Base-by-base conservation (phyloP, 1,140 invertebrate genomes). In the Ceratoteleas bidentatus region DNA sequence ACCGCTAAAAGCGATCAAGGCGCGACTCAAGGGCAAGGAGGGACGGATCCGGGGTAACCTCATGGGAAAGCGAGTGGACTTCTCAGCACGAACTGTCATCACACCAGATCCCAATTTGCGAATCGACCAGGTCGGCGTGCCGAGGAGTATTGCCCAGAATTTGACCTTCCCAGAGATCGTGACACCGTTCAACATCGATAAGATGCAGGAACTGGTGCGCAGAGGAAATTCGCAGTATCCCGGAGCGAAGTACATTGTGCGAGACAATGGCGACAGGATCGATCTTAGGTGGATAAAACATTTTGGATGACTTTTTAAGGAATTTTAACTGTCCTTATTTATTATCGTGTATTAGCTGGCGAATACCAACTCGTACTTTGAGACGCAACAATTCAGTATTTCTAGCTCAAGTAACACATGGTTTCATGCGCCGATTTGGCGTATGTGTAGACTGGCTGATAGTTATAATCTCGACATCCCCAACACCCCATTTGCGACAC, bases 61-160 rank as follows among this genome's bases (percentile, higher is more conserved):
- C 82, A 99, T 99, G 99, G 99, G 99, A 69, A 99, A 99, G 90
- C 97, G 99, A 93, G 99, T 99, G 0, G 99, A 99, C 87, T 99
- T 99, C 87, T 99, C 98, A 0, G 99, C 98, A 6, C 95, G 99
- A 91, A 99, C 99, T 87, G 99, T 99, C 78, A 99, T 99, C 87
- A 99, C 99, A 7, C 98, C 99, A 0, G 99, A 99, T 94, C 99
- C 99, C 0, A 99, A 99, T 92, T 92, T 99, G 38, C 94, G 97
- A 72, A 99, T 99, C 87, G 98, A 99, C 92, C 99, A 99, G 93
- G 98, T 99, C 45, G 99, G 99, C 53, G 98, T 99, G 0, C 99
- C 99, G 0, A 93, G 98, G 65, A 98, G 97, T 36, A 99, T 99
- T 87, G 99, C 99, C 6, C 98, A 99, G 89, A 99, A 99, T 92